Percentiles rank a stretch among this genome's conserved stretches.
phyloP scores from a whole-genome alignment of 92 coral and sea anemone genomes.

The Metridium senile region DNA sequence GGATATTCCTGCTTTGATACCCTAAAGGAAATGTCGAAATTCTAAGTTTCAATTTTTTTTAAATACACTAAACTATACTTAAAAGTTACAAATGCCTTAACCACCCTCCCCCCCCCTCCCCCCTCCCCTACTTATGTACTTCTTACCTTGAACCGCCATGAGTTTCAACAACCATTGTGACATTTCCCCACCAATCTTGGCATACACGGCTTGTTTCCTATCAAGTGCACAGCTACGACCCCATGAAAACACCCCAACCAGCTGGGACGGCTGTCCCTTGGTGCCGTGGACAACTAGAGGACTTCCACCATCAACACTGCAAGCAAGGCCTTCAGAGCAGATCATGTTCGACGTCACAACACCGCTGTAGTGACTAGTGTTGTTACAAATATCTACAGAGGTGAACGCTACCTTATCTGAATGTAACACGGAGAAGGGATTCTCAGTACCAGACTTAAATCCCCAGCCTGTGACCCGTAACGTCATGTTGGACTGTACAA shows the following conservation, averaged over 20 bases:
- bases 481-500: background rate
- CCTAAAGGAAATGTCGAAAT: too few species aligned
- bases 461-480: constrained; percentile 78
- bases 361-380: constrained; percentile 30
- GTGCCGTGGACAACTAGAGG: constrained; percentile 54
- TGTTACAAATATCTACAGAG: constrained; percentile 39
- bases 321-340: constrained; percentile 58
- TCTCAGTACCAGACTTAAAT: constrained; percentile 46
- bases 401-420: constrained; percentile 44
- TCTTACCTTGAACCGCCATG: constrained; percentile 68
- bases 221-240: constrained; percentile 65
- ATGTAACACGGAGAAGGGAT: constrained; percentile 53
- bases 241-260: constrained; percentile 74
- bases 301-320: constrained; percentile 79
- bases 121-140: too few species aligned
- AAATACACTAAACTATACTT: too few species aligned
- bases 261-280: constrained; percentile 32
- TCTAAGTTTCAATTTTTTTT: too few species aligned
- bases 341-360: constrained; percentile 41
- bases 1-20: too few species aligned
- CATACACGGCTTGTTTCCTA: constrained; percentile 56
- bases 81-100: too few species aligned
- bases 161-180: constrained; percentile 51
- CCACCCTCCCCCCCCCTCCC: too few species aligned
- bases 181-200: constrained; percentile 42